phyloP scores from a whole-genome alignment of 1,140 invertebrate genomes.

The Halyomorpha halys region DNA sequence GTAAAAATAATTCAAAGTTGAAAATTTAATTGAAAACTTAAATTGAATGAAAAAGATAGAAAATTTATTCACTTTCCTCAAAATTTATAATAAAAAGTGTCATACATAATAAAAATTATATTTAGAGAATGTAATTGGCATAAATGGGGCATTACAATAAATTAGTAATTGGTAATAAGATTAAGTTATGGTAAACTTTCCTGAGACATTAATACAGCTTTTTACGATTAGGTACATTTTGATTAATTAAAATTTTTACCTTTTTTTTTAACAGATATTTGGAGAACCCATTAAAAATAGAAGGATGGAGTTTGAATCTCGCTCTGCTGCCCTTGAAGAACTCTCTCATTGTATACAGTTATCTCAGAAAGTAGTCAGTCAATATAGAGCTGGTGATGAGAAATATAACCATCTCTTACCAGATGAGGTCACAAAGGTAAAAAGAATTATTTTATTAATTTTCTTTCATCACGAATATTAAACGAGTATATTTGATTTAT shows the following conservation, averaged over 20 bases:
- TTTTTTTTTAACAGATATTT: slow-evolving; percentile 48
- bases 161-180: too few species aligned
- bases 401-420: slow-evolving; percentile 75
- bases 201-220: too few species aligned
- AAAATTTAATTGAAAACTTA: too few species aligned
- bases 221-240: too few species aligned
- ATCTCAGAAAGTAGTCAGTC: slow-evolving; percentile 62
- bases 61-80: too few species aligned
- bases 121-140: too few species aligned
- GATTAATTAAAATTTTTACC: neutral
- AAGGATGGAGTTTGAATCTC: slow-evolving; percentile 62
- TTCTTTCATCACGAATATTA: neutral
- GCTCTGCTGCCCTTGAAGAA: slow-evolving; percentile 64
- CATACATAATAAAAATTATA: too few species aligned
- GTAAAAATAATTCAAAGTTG: too few species aligned
- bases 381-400: slow-evolving; percentile 52
- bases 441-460: neutral
- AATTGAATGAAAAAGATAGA: too few species aligned
- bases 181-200: too few species aligned
- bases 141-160: too few species aligned
- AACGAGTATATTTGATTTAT: neutral
- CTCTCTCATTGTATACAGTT: slow-evolving; percentile 59
- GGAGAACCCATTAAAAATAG: slow-evolving; percentile 78
- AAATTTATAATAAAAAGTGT: too few species aligned
- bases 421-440: slow-evolving; percentile 49